Evolutionary conservation across 2,113 vertebrate genomes (phyloP).

Genomic region (Ia io): DNA sequence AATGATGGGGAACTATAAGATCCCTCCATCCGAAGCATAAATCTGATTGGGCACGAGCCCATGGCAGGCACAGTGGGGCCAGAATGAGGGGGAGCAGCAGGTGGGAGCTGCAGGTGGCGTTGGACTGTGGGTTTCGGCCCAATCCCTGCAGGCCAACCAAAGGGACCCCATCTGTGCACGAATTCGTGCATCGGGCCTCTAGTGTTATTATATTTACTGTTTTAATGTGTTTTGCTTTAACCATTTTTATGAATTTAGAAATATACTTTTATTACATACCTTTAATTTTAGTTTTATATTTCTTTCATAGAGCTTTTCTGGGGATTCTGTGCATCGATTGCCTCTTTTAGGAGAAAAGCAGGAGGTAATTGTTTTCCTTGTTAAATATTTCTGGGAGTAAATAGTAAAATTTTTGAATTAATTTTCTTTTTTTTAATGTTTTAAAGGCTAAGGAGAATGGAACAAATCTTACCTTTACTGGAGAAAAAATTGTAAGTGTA

Average conservation of each 20-base stretch:
- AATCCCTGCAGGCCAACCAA: too few relatives aligned
- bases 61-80: too few relatives aligned
- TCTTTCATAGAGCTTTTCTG: conserved; percentile 85
- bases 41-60: too few relatives aligned
- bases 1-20: not conserved
- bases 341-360: conserved; percentile 84
- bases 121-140: too few relatives aligned
- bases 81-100: too few relatives aligned
- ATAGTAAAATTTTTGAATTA: conserved; percentile 31
- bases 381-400: conserved; percentile 10
- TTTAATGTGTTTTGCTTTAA: conserved; percentile 1
- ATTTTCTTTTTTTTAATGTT: conserved; percentile 52
- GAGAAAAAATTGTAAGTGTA: conserved; percentile 82
- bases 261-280: not conserved
- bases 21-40: not conserved
- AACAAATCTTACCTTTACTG: conserved; percentile 75
- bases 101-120: too few relatives aligned
- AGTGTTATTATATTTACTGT: not conserved
- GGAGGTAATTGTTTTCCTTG: conserved; percentile 78
- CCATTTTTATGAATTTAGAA: conserved; percentile 14
- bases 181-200: too few relatives aligned
- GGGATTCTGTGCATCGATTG: conserved; percentile 86
- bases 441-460: conserved; percentile 81
- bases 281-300: conserved; percentile 50
- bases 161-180: too few relatives aligned